Percentiles rank a stretch among this genome's conserved stretches.
Evolutionary conservation across 2,113 vertebrate species (phyloP).

Genomic region (Peromyscus maniculatus): DNA sequence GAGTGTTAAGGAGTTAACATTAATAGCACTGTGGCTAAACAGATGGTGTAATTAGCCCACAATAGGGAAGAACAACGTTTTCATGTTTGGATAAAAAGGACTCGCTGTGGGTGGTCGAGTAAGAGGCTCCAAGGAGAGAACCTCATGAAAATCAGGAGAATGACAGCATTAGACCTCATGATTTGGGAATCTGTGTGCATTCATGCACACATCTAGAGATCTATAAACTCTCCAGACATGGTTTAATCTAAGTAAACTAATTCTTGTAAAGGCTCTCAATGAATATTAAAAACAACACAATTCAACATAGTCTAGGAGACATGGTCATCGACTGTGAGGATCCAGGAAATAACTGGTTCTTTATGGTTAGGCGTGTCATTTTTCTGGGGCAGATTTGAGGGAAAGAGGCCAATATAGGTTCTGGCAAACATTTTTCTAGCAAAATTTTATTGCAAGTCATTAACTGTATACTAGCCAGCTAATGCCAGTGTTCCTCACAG

Average conservation of each 20-base stretch:
- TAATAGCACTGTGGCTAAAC: slow-evolving; percentile 86
- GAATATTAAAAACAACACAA: neutral
- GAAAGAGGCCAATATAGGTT: neutral
- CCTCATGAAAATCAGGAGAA: slow-evolving; percentile 47
- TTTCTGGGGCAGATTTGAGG: slow-evolving; percentile 21
- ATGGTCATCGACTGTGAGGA: neutral
- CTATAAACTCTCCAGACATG: neutral
- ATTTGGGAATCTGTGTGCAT: neutral
- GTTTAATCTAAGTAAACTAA: slow-evolving; percentile 8
- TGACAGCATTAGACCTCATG: neutral
- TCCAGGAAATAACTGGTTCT: slow-evolving; percentile 17
- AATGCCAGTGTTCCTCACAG: neutral
- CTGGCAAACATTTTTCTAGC: neutral
- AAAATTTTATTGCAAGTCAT: slow-evolving; percentile 28
- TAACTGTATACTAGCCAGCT: neutral
- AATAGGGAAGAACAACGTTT: slow-evolving; percentile 83
- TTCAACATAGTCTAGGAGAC: neutral
- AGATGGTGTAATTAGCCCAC: slow-evolving; percentile 90
- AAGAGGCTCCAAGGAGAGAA: slow-evolving; percentile 78
- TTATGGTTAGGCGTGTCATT: neutral
- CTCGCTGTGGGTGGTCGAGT: slow-evolving; percentile 84
- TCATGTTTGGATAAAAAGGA: slow-evolving; percentile 87
- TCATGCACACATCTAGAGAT: neutral
- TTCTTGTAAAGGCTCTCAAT: neutral
- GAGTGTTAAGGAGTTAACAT: slow-evolving; percentile 89